Evolutionary conservation across 2,113 vertebrate genomes (phyloP), one percentile per base, ranked within the genome.

Genomic region (Trogon melanurus): DNA sequence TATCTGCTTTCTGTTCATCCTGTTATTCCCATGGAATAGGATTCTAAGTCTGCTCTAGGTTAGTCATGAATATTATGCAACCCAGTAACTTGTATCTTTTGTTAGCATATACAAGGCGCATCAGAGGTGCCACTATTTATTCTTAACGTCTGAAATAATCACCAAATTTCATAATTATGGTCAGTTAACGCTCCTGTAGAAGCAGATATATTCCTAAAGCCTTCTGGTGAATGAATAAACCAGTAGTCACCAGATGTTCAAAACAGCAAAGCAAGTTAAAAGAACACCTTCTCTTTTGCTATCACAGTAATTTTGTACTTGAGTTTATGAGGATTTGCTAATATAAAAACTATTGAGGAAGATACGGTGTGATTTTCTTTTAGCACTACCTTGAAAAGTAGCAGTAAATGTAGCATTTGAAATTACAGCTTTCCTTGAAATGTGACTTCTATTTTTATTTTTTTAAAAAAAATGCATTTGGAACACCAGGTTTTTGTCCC

Each of bases 131-230:
- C 64, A 47, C 41, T 95, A 54, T 94, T 96, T 97, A 69, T 85
- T 89, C 51, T 72, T 92, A 91, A 74, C 70, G 80, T 82, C 53
- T 91, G 89, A 96, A 96, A 61, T 84, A 89, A 96, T 86, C 85
- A 85, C 62, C 64, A 66, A 45, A 90, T 92, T 95, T 80, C 48
- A 88, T 64, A 88, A 85, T 51, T 97, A 60, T 7, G 8, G 50
- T 70, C 67, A 88, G 44, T 95, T 92, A 83, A 16, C 34, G 60
- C 18, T 95, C 30, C 53, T 88, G 21, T 75, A 81, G 81, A 97
- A 97, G 82, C 71, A 84, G 81, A 94, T 57, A 69, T 96, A 76
- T 81, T 91, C 66, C 67, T 90, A 85, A 85, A 86, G 45, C 58
- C 36, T 90, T 87, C 79, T 56, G 75, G 41, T 45, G 70, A 92